Evolutionary conservation across 2,888 invertebrate species (phyloP).

Genomic region (Nesidiocoris tenuis): DNA sequence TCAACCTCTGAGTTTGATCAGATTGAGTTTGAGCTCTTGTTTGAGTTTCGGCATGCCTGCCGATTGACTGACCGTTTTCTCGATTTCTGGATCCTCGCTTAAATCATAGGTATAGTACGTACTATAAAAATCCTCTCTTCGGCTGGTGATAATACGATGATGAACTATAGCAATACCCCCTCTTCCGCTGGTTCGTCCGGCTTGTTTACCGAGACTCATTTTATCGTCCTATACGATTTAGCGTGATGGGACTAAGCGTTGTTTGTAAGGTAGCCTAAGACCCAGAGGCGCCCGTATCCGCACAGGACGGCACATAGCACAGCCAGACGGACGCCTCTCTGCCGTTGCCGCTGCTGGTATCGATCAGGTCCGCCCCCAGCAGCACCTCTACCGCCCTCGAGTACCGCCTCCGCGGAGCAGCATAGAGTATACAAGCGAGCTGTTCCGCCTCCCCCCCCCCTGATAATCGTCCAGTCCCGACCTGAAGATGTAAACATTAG

Average conservation of each 20-base stretch:
- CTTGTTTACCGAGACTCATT: neutral
- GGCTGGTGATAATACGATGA: no score
- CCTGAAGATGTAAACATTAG: neutral
- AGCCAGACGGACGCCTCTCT: conserved; percentile 17
- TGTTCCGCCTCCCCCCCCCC: neutral
- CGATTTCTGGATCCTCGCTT: no score
- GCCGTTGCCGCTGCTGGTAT: conserved; percentile 1
- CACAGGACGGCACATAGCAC: neutral
- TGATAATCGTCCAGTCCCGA: neutral
- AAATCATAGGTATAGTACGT: no score
- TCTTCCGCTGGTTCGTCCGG: no score
- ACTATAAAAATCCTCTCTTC: no score
- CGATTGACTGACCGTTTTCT: no score
- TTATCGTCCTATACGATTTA: neutral
- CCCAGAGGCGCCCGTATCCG: conserved; percentile 9
- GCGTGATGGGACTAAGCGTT: neutral
- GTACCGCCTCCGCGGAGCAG: neutral
- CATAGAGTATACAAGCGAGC: neutral
- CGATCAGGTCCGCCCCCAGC: neutral
- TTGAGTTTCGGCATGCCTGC: no score
- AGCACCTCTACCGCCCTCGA: neutral
- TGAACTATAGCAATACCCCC: no score
- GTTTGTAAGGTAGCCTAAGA: neutral
- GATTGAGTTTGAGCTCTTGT: no score
- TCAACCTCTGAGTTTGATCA: no score